phyloP scores from a whole-genome alignment of 2,113 vertebrate species.

The Corythaeola cristata region DNA sequence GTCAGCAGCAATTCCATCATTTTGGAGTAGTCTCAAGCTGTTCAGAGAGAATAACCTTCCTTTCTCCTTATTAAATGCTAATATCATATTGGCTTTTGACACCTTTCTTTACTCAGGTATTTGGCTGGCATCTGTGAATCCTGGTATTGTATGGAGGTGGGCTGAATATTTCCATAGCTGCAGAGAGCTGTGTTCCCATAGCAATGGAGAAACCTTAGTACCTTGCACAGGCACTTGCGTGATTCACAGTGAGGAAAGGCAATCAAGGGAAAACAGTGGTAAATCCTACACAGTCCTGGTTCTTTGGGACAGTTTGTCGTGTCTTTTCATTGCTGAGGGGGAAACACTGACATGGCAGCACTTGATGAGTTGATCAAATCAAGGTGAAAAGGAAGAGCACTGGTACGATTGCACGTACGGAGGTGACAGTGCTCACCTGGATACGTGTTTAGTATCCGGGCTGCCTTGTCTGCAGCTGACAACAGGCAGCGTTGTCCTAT shows the following conservation, averaged over 20 bases:
- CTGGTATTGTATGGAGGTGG: neutral
- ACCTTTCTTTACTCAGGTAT: constrained; percentile 6
- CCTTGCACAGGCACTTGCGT: neutral
- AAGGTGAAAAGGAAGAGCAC: neutral
- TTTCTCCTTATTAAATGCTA: neutral
- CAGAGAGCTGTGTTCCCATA: constrained; percentile 42
- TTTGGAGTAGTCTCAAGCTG: neutral
- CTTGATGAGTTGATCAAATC: neutral
- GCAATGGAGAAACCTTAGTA: constrained; percentile 11
- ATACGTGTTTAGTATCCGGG: neutral
- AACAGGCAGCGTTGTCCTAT: neutral
- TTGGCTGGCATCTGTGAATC: neutral
- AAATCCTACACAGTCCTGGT: neutral
- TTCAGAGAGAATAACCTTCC: neutral
- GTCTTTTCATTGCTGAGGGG: neutral
- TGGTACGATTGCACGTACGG: neutral
- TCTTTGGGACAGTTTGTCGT: neutral
- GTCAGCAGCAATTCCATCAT: neutral
- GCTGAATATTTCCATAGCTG: constrained; percentile 26
- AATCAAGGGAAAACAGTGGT: neutral
- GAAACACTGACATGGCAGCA: neutral
- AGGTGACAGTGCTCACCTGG: neutral
- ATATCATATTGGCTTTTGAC: neutral
- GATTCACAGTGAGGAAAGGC: neutral
- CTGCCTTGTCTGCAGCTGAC: neutral